A percentile compares a stretch with the other conserved stretches of the same genome.
Evolutionary conservation across 2,888 invertebrate genomes (phyloP).

Genomic region (Volucella zonaria): DNA sequence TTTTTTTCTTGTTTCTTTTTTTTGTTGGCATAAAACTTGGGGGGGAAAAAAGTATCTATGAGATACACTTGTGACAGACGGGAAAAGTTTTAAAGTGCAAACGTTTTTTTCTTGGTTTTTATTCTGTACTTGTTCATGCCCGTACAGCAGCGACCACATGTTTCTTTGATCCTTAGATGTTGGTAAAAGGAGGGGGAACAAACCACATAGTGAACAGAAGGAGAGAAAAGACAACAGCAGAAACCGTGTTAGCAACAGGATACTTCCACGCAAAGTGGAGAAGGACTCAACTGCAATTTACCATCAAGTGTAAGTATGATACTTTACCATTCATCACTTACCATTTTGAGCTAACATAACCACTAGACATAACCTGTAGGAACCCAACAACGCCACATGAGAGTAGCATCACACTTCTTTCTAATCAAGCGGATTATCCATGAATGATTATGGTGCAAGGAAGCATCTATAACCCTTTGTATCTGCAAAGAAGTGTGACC

Average conservation of each 20-base stretch:
- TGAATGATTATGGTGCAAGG: slow-evolving; percentile 72
- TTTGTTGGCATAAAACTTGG: slow-evolving; percentile 5
- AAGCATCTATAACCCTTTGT: slow-evolving; percentile 42
- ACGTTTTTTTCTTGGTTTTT: slow-evolving; percentile 34
- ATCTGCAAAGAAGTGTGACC: background rate
- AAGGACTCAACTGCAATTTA: slow-evolving; percentile 71
- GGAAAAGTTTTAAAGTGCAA: slow-evolving; percentile 70
- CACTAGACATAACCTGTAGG: slow-evolving; percentile 20
- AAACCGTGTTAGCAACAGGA: slow-evolving; percentile 60
- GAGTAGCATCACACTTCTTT: slow-evolving; percentile 56
- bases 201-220: slow-evolving; percentile 49
- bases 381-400: background rate
- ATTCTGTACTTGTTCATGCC: background rate
- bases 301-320: slow-evolving; percentile 69
- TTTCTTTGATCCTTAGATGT: slow-evolving; percentile 60
- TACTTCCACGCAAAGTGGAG: slow-evolving; percentile 56
- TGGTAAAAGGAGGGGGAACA: slow-evolving; percentile 43
- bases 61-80: slow-evolving; percentile 47
- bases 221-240: background rate
- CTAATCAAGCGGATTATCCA: slow-evolving; percentile 73
- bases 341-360: slow-evolving; percentile 49
- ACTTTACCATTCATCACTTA: slow-evolving; percentile 71
- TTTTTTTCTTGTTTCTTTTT: slow-evolving; percentile 21
- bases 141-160: slow-evolving; percentile 4
- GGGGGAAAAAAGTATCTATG: slow-evolving; percentile 47